Evolutionary conservation across 2,113 vertebrate genomes (phyloP).

Genomic region (Gorilla gorilla): DNA sequence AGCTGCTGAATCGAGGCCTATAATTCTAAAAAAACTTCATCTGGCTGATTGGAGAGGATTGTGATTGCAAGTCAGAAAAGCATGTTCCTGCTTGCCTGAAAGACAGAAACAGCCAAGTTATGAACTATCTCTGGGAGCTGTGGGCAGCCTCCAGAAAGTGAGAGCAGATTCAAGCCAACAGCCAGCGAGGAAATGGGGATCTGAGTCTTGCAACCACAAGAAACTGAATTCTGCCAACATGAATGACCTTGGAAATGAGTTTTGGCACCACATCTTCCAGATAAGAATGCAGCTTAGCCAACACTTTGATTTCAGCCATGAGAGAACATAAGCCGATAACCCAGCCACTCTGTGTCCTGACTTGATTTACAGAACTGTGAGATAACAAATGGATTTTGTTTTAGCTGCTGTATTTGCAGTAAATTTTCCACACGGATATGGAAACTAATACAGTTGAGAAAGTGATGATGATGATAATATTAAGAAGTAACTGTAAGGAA

Average conservation of each 20-base stretch:
- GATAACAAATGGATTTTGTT: not conserved
- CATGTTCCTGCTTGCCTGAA: not conserved
- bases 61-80: not conserved
- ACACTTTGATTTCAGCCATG: not conserved
- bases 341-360: not conserved
- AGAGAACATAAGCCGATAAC: not conserved
- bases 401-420: not conserved
- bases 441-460: not conserved
- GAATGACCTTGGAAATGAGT: not conserved
- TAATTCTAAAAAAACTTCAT: not conserved
- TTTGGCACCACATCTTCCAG: not conserved
- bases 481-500: constrained; percentile 3
- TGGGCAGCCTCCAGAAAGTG: not conserved
- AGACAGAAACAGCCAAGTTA: not conserved
- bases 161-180: not conserved
- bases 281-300: not conserved
- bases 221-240: not conserved
- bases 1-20: not conserved
- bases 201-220: not conserved
- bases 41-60: not conserved
- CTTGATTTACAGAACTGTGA: not conserved
- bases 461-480: not conserved
- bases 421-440: not conserved
- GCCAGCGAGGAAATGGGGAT: not conserved
- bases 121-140: not conserved